A percentile compares a stretch with the other conserved stretches of the same genome.
Evolutionary conservation across 2,888 invertebrate species (phyloP).

Genomic region (Latrodectus hesperus): DNA sequence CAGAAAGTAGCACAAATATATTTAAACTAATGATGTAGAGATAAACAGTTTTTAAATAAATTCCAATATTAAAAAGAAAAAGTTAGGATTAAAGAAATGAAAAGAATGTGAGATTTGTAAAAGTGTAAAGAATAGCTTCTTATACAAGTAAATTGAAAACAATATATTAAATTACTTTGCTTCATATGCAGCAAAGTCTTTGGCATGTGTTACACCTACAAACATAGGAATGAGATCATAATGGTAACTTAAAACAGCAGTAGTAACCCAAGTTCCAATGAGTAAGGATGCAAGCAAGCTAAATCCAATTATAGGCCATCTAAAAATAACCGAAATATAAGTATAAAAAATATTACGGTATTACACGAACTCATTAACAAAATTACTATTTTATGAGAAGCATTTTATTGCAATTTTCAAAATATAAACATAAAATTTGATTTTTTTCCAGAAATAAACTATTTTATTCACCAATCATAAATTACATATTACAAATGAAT

Average conservation of each 20-base stretch:
- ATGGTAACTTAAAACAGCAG: constrained; percentile 46
- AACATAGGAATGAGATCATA: constrained; percentile 63
- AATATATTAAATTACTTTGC: constrained; percentile 14
- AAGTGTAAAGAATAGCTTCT: background rate
- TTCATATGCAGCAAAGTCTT: constrained; percentile 42
- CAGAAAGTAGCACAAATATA: too few relatives aligned
- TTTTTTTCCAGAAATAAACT: too few relatives aligned
- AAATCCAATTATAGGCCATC: constrained; percentile 61
- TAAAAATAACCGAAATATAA: constrained; percentile 8
- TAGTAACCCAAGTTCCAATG: constrained; percentile 55
- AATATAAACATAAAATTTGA: too few relatives aligned
- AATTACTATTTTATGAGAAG: too few relatives aligned
- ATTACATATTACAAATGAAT: too few relatives aligned
- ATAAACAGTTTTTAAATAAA: too few relatives aligned
- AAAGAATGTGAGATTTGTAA: background rate
- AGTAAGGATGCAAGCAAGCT: constrained; percentile 43
- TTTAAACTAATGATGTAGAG: too few relatives aligned
- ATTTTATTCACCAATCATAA: too few relatives aligned
- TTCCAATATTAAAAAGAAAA: too few relatives aligned
- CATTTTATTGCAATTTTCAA: too few relatives aligned
- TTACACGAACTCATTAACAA: too few relatives aligned
- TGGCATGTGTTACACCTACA: constrained; percentile 46
- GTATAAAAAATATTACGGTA: too few relatives aligned
- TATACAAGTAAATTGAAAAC: background rate
- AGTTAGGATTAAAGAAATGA: background rate